Evolutionary conservation across 2,797 vertebrate species (phyloP).

Genomic region (Tiaroga cobitis): DNA sequence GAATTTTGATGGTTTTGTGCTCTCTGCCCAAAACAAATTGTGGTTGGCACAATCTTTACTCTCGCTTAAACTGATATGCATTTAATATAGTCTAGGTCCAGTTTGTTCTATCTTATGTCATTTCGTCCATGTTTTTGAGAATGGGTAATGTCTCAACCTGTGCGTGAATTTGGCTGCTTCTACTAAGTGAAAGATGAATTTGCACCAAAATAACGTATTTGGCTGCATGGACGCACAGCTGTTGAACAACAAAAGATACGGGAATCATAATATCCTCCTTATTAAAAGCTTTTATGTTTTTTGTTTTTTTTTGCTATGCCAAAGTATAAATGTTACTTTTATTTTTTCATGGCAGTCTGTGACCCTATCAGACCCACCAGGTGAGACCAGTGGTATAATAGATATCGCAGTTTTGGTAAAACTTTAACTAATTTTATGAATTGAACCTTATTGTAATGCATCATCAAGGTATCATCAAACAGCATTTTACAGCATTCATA

Average conservation of each 20-base stretch:
- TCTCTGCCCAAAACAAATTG: not conserved
- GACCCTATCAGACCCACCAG: not conserved
- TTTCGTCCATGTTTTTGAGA: not conserved
- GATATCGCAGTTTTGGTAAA: not conserved
- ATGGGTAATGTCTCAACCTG: not conserved
- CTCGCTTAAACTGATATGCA: not conserved
- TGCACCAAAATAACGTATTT: not conserved
- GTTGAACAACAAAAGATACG: not conserved
- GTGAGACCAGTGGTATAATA: not conserved
- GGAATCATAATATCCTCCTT: not conserved
- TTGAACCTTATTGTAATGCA: not conserved
- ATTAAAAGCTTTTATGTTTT: not conserved
- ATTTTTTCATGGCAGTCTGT: not conserved
- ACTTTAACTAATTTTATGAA: not conserved
- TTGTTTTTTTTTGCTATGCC: not conserved
- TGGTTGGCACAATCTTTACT: not conserved
- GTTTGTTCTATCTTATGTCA: not conserved
- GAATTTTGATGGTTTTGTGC: conserved; percentile 5
- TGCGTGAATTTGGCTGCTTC: not conserved
- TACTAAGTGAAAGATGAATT: not conserved
- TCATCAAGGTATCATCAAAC: not conserved
- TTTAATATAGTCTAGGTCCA: not conserved
- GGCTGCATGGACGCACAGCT: not conserved
- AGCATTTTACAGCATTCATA: not conserved
- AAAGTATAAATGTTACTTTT: not conserved